Evolutionary conservation across 2,888 invertebrate genomes (phyloP).

Genomic region (Sesamia inferens): DNA sequence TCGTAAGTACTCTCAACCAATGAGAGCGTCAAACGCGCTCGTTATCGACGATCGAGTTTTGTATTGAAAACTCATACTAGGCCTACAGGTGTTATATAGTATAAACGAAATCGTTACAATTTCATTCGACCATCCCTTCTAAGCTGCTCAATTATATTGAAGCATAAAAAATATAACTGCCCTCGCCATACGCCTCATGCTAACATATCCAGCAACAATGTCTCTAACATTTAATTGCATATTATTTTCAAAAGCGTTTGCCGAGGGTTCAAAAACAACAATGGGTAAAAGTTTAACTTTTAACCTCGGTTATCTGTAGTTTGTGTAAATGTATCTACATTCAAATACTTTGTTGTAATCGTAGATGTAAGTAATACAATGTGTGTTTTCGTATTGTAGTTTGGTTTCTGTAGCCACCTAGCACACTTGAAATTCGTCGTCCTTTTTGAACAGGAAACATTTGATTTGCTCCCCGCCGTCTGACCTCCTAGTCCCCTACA

Average conservation of each 20-base stretch:
- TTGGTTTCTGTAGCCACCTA: not conserved
- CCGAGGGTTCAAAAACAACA: not conserved
- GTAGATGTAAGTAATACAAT: no score
- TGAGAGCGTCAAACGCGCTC: no score
- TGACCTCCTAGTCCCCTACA: constrained; percentile 31
- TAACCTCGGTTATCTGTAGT: no score
- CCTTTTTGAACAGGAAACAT: constrained; percentile 42
- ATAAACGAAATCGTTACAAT: not conserved
- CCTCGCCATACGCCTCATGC: not conserved
- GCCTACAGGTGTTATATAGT: no score
- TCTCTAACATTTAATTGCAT: not conserved
- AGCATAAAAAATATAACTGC: not conserved
- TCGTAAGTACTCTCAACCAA: no score
- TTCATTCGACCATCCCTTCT: not conserved
- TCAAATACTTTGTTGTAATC: no score
- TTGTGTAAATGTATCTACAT: not conserved
- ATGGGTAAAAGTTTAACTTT: not conserved
- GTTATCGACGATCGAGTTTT: no score
- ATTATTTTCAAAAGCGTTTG: not conserved
- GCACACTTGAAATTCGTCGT: constrained; percentile 6
- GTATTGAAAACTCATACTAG: no score
- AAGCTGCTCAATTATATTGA: not conserved
- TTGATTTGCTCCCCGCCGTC: constrained; percentile 28
- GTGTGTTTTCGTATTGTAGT: not conserved
- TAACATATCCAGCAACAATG: not conserved